Conservation (phyloP, 2,113 vertebrate species). For the Delphinus delphis region DNA sequence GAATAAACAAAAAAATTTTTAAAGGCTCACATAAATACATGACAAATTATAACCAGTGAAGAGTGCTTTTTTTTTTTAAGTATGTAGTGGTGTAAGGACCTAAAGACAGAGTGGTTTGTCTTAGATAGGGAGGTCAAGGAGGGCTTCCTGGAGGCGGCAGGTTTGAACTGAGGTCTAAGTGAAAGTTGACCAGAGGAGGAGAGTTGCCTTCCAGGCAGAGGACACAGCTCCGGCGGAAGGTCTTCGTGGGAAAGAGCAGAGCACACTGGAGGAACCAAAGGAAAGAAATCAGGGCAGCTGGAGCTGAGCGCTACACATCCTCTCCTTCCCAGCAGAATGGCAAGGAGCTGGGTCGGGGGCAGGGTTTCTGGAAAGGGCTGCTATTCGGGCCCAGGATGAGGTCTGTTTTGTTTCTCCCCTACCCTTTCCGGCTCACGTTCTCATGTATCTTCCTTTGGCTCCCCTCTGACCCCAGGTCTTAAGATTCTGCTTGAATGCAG, state of each 20-base stretch:
- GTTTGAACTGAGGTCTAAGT: neutral
- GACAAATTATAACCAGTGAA: neutral
- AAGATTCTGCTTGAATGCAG: neutral
- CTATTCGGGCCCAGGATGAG: neutral
- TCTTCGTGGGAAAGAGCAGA: neutral
- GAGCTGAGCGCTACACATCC: neutral
- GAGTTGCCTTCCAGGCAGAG: neutral
- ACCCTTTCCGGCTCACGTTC: neutral
- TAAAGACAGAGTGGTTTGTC: neutral
- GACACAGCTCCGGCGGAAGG: neutral
- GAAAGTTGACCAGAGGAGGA: neutral
- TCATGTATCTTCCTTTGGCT: neutral
- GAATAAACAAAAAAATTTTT: conserved; percentile 70
- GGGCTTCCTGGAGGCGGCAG: neutral
- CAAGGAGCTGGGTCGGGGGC: neutral
- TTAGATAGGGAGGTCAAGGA: neutral
- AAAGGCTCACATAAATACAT: neutral
- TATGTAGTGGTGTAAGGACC: neutral
- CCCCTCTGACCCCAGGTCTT: neutral
- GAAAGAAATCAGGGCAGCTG: neutral
- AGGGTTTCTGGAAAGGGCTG: neutral
- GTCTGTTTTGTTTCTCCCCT: neutral
- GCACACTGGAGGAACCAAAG: neutral
- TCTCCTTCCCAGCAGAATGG: neutral
- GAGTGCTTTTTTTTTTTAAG: neutral